Evolutionary conservation across 2,888 invertebrate species (phyloP).

Genomic region (Dioctria linearis): DNA sequence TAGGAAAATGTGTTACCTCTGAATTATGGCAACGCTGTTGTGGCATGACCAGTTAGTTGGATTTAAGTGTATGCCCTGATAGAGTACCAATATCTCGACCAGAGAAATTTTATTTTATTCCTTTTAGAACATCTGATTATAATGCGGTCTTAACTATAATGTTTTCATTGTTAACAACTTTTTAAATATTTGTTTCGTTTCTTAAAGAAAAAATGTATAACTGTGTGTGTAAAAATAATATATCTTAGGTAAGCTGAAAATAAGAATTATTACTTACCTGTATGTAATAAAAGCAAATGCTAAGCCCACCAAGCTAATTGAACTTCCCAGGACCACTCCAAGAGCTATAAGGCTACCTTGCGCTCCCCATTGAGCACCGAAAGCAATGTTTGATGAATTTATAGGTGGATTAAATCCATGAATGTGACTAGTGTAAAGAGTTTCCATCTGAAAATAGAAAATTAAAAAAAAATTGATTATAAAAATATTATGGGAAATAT

Average conservation of each 20-base stretch:
- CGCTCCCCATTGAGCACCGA: conserved; percentile 65
- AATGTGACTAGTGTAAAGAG: conserved; percentile 63
- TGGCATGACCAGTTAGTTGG: too few species aligned
- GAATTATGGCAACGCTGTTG: too few species aligned
- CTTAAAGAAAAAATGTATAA: not conserved
- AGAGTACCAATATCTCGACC: too few species aligned
- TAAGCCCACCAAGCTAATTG: conserved; percentile 77
- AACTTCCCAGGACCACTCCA: conserved; percentile 78
- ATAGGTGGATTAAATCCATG: conserved; percentile 62
- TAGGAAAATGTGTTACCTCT: too few species aligned
- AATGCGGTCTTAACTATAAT: too few species aligned
- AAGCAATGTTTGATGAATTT: conserved; percentile 60
- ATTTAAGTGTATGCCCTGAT: too few species aligned
- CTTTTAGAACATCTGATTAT: too few species aligned
- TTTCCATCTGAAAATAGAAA: conserved; percentile 62
- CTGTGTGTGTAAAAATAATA: not conserved
- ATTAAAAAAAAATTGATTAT: not conserved
- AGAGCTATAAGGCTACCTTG: conserved; percentile 77
- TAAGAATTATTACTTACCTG: conserved; percentile 71
- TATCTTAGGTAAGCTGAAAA: not conserved
- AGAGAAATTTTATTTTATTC: too few species aligned
- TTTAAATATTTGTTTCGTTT: too few species aligned
- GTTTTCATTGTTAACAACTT: too few species aligned
- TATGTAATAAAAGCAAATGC: conserved; percentile 81
- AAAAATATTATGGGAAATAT: not conserved